These are phyloP conservation scores for Bombylius major DNA, from an alignment of 2,888 invertebrate genomes.

Conservation along the genomic window DNA sequence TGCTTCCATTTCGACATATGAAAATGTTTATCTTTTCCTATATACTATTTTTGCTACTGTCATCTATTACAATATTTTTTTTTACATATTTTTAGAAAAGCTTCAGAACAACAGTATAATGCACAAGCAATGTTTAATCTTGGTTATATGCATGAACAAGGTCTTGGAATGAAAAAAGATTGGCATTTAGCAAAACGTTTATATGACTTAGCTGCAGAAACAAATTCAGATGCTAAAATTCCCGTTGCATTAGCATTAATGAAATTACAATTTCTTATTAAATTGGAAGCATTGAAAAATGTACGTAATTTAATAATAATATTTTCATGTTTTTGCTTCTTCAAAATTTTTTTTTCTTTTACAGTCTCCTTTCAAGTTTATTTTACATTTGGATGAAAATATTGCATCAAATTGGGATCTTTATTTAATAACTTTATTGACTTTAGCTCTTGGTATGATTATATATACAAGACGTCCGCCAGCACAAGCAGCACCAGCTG, in stretches of 20 bases:
- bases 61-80: too few relatives aligned
- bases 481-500: slow-evolving; percentile 16
- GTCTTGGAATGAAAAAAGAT: slow-evolving; percentile 79
- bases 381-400: slow-evolving; percentile 55
- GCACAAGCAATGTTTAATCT: slow-evolving; percentile 99
- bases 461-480: slow-evolving; percentile 63
- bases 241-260: slow-evolving; percentile 85
- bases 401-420: slow-evolving; percentile 89
- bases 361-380: slow-evolving; percentile 49
- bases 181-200: slow-evolving; percentile 93
- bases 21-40: too few relatives aligned
- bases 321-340: neutral
- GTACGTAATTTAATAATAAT: slow-evolving; percentile 35
- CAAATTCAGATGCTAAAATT: slow-evolving; percentile 82
- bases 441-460: slow-evolving; percentile 68
- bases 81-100: slow-evolving; percentile 56
- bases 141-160: slow-evolving; percentile 98
- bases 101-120: slow-evolving; percentile 88
- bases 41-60: too few relatives aligned
- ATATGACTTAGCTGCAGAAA: slow-evolving; percentile 92
- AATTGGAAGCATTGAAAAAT: slow-evolving; percentile 59
- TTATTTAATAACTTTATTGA: slow-evolving; percentile 71
- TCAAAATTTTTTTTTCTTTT: slow-evolving; percentile 26
- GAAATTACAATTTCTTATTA: slow-evolving; percentile 65
- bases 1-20: too few relatives aligned